Evolutionary conservation across 2,113 vertebrate species (phyloP), one percentile per base, ranked within the genome.

Genomic region (Salminus brasiliensis): DNA sequence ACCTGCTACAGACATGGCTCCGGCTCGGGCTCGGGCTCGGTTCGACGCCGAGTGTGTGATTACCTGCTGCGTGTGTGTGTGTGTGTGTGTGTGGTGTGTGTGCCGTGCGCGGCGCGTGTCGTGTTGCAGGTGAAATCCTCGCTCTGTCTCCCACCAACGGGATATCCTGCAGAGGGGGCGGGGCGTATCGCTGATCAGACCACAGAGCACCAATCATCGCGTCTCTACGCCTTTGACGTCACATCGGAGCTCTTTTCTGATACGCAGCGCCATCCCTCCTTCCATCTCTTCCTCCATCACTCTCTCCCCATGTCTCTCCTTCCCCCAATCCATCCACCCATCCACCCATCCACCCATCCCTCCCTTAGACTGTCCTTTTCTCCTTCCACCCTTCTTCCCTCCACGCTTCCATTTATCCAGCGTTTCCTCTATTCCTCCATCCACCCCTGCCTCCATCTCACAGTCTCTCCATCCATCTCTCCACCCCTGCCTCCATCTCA

Each of bases 1-100:
- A 27, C 77, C 77, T 36, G 77, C 77, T 72, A 79, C 77, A 63
- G 77, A 79, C 77, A 79, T 79, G 15, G 57, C 34, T 63, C 25
- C 63, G 4, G 5, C 25, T 72, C 27, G 15, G 6, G 68, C 4
- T 29, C 12, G 18, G 18, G 41, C 18, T 49, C 45, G 45, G 45
- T 49, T 3, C 27, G n/a, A 8, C 8, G 21, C n/a, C 52, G 52
- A 25, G 52, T 25, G 45, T 47, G 45, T 47, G 45, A 5, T 21
- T 25, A n/a, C 23, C 8, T 21, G 52, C 39, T 41, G 39, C 52
- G 52, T 10, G 52, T 11, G 52, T 11, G n/a, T 23, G 52, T 55
- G 52, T 55, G n/a, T 25, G 52, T 55, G 8, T 55, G 21, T 10
- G 0, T 55, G 52, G 47, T 21, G 47, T n/a, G 5, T n/a, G 3